A percentile compares a stretch with the other conserved stretches of the same genome.
Evolutionary conservation across 1,140 invertebrate species (phyloP).

Genomic region (Drosophila sechellia): DNA sequence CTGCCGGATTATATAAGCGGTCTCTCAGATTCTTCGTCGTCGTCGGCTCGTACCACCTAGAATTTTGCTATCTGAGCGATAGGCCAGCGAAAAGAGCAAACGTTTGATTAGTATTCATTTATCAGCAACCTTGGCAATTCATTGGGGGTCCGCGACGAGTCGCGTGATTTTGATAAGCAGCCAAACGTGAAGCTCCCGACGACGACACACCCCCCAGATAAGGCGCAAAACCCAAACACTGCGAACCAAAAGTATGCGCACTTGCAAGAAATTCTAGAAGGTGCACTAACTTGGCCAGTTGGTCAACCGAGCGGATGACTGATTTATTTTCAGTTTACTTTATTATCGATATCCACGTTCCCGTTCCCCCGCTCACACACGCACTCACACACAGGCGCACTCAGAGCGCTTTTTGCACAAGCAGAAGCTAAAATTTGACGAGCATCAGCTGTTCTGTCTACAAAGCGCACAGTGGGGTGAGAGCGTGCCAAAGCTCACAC

Average conservation of each 20-base stretch:
- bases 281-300: background rate
- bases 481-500: background rate
- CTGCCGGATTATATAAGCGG: constrained; percentile 57
- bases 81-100: constrained; percentile 27
- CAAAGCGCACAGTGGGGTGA: constrained; percentile 33
- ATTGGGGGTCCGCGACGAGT: constrained; percentile 52
- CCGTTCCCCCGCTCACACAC: constrained; percentile 24
- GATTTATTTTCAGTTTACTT: constrained; percentile 29
- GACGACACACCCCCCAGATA: constrained; percentile 60
- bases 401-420: constrained; percentile 7
- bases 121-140: constrained; percentile 64
- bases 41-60: constrained; percentile 26
- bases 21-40: constrained; percentile 11
- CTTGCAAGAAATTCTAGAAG: constrained; percentile 3
- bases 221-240: constrained; percentile 30
- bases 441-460: constrained; percentile 71
- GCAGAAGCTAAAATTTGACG: constrained; percentile 53
- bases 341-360: constrained; percentile 48
- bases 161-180: constrained; percentile 76
- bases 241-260: constrained; percentile 17
- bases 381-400: constrained; percentile 14
- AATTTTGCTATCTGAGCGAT: constrained; percentile 36
- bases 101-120: constrained; percentile 63
- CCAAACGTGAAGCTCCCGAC: constrained; percentile 64
- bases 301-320: constrained; percentile 7